Evolutionary conservation across 2,888 invertebrate species (phyloP), one percentile per base, ranked within the genome.

Genomic region (Marronus borbonicus): DNA sequence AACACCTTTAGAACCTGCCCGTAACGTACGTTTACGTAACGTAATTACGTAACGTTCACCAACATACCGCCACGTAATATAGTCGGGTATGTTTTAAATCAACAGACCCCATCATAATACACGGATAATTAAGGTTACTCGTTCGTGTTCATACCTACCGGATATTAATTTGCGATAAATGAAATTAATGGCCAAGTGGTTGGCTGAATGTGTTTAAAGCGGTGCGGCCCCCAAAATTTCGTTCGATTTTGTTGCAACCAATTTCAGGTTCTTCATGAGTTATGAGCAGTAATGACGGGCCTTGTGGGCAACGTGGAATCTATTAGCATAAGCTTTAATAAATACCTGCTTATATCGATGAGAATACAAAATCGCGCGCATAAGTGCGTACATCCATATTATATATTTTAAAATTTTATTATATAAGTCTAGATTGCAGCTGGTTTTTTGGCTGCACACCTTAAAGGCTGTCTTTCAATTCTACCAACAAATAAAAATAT

Each of bases 301-400:
- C 64, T 64, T 36, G 14, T 31, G 36, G 31, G 1, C 31, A 64
- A 14, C 64, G n/a, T 14, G 0, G 12, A 14, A 28, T 7, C 31
- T 64, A 31, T 64, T 64, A 64, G 36, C 64, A 64, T 64, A 36
- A n/a, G n/a, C 64, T 14, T 36, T 64, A 36, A 64, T 64, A 64
- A 64, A 64, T 64, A 36, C 14, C 64, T 36, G 31, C n/a, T 3
- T 36, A 36, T 31, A n/a, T 28, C 7, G 31, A 36, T 5, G 31
- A 4, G 14, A 36, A 64, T n/a, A 31, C 64, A 64, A 8, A 64
- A 12, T 44, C 2, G 44, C 8, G 8, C 8, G 12, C 8, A 44
- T 44, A 44, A 12, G 44, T 44, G 8, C 2, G 2, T 12, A 12
- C 8, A 10, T 12, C 10, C 44, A 44, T 1, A 44, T 8, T 8